phyloP scores from a whole-genome alignment of 2,797 vertebrate genomes.

The Zenarchopterus dispar region DNA sequence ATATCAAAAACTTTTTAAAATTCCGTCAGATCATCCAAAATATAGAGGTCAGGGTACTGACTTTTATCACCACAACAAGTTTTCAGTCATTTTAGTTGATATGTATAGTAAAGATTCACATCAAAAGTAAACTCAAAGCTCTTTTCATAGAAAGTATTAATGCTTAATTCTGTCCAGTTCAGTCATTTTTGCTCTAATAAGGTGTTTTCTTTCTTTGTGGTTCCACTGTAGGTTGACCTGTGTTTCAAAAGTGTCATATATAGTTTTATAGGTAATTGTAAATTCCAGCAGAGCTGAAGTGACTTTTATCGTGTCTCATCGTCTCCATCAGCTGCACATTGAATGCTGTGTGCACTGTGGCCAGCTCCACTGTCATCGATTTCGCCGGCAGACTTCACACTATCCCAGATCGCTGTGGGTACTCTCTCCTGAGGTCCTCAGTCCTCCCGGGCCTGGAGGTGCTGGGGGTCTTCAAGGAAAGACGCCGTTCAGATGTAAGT shows the following conservation, averaged over 20 bases:
- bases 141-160: no score
- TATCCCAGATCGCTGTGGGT: slow-evolving; percentile 2
- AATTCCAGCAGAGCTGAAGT: no score
- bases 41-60: no score
- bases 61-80: no score
- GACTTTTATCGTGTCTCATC: no score
- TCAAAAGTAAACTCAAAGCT: background rate
- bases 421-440: background rate
- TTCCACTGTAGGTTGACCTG: background rate
- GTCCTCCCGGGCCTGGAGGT: background rate
- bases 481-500: background rate
- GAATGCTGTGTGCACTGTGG: background rate
- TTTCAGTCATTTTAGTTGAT: no score
- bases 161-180: background rate
- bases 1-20: no score
- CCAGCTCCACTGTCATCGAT: slow-evolving; percentile 1
- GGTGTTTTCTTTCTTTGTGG: background rate
- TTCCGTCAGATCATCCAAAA: no score
- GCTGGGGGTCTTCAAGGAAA: slow-evolving; percentile 9
- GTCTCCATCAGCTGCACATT: background rate
- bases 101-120: no score
- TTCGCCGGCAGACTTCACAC: background rate
- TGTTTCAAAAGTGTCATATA: no score
- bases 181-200: background rate
- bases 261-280: no score